Evolutionary conservation across 2,888 invertebrate genomes (phyloP).

Genomic region (Marasmarcha lunaedactyla): DNA sequence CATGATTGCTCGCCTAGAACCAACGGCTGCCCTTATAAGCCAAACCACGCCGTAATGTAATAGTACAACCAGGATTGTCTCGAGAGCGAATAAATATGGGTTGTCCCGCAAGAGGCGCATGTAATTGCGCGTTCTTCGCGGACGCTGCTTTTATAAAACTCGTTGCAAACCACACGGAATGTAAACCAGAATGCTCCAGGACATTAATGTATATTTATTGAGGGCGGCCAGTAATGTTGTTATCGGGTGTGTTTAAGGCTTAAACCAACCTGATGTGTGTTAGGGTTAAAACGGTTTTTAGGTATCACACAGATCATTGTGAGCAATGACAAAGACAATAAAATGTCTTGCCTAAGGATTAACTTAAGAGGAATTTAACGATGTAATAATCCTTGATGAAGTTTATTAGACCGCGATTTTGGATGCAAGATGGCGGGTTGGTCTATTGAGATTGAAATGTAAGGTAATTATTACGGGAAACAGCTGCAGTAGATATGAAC

Average conservation of each 20-base stretch:
- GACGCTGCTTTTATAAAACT: constrained; percentile 66
- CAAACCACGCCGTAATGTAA: constrained; percentile 35
- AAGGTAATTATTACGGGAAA: constrained; percentile 27
- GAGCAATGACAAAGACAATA: too few relatives aligned
- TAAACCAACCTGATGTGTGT: constrained; percentile 36
- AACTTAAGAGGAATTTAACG: constrained; percentile 17
- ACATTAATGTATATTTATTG: constrained; percentile 70
- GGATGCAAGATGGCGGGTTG: too few relatives aligned
- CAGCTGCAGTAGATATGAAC: constrained; percentile 21
- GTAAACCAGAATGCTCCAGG: constrained; percentile 63
- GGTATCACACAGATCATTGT: constrained; percentile 10
- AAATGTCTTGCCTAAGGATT: constrained; percentile 22
- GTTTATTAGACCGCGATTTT: neutral
- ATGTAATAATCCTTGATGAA: neutral
- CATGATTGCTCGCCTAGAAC: constrained; percentile 25
- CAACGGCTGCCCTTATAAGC: neutral
- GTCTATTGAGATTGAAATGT: constrained; percentile 28
- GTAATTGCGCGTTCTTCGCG: constrained; percentile 57
- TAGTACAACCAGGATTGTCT: constrained; percentile 40
- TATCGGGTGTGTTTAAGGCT: constrained; percentile 48
- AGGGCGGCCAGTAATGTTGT: constrained; percentile 65
- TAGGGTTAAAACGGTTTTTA: constrained; percentile 24
- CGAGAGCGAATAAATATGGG: constrained; percentile 54
- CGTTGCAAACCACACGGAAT: constrained; percentile 66
- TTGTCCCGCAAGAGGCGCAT: constrained; percentile 58